These are phyloP conservation scores for Amphipoea oculea DNA, from an alignment of 2,888 invertebrate species.

Conservation along the genomic window DNA sequence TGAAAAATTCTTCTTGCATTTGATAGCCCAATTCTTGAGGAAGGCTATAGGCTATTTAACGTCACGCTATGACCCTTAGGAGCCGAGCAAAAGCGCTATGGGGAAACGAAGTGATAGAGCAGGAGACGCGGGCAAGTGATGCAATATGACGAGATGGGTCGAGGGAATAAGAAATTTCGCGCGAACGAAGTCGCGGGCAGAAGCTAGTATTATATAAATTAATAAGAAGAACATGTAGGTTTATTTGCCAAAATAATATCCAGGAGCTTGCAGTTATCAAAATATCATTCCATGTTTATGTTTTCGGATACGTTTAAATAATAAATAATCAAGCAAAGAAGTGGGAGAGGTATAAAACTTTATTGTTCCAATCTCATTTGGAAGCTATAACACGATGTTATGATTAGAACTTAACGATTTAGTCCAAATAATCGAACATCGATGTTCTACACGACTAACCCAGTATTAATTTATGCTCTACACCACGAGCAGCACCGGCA, in stretches of 20 bases:
- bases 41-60: no score
- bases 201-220: not conserved
- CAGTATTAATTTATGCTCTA: constrained; percentile 52
- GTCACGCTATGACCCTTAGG: no score
- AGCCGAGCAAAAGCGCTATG: no score
- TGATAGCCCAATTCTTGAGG: no score
- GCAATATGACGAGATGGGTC: no score
- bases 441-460: not conserved
- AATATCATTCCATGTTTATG: not conserved
- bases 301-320: not conserved
- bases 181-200: no score
- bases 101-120: no score
- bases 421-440: not conserved
- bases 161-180: no score
- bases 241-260: not conserved
- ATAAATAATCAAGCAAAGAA: not conserved
- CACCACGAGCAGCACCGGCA: constrained; percentile 19
- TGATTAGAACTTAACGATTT: not conserved
- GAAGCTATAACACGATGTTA: not conserved
- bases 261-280: not conserved
- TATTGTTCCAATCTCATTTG: not conserved
- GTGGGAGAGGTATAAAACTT: no score
- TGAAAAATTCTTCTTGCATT: no score
- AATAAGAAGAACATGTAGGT: not conserved
- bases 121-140: no score